Conservation (phyloP, 1,140 invertebrate species). For the Rhyacophila brunnea region DNA sequence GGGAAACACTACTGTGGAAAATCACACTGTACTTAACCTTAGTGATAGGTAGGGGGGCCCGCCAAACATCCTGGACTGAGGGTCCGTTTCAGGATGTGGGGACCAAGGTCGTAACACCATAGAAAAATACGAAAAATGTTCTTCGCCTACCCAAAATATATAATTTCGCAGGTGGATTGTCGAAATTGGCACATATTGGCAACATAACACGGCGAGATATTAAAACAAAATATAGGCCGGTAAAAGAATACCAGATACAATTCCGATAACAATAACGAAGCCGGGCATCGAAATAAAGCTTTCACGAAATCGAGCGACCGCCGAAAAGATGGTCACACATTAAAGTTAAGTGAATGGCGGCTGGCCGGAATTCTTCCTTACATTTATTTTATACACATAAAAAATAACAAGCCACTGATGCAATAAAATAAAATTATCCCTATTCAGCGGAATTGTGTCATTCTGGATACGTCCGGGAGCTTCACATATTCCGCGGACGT, state of each 20-base stretch:
- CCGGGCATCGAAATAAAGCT: conserved; percentile 22
- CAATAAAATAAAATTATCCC: conserved; percentile 26
- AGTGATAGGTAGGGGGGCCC: no score
- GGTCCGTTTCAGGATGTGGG: no score
- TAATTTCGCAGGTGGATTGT: no score
- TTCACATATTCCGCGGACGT: not conserved
- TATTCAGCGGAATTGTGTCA: not conserved
- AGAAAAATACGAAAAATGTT: no score
- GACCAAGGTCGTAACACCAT: no score
- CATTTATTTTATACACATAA: conserved; percentile 28
- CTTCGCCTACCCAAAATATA: no score
- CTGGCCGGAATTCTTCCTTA: conserved; percentile 8
- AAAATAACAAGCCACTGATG: conserved; percentile 30
- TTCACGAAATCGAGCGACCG: conserved; percentile 22
- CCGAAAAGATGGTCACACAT: conserved; percentile 19
- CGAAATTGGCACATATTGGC: no score
- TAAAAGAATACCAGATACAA: conserved; percentile 24
- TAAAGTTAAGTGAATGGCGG: not conserved
- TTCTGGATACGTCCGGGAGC: not conserved
- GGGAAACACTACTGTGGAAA: no score
- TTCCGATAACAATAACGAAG: conserved; percentile 31
- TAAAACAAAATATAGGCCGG: not conserved
- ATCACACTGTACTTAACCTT: no score
- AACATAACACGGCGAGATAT: no score
- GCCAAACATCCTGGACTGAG: no score